Percentiles rank a stretch among this genome's conserved stretches.
phyloP scores from a whole-genome alignment of 2,113 vertebrate genomes.

The Silurus meridionalis region DNA sequence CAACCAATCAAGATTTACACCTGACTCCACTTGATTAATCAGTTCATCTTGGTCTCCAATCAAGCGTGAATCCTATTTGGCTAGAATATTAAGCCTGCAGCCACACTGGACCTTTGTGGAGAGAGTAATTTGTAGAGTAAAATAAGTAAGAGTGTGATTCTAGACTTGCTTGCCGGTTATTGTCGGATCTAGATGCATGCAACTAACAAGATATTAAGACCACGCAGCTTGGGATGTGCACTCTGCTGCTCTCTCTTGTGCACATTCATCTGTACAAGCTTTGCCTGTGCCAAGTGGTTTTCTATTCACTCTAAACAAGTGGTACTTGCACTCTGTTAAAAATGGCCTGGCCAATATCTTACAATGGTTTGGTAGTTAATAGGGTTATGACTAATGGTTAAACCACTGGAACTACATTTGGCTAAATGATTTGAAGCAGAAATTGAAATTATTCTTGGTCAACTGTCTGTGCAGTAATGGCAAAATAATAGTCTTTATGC shows the following conservation, averaged over 20 bases:
- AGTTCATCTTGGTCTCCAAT: slow-evolving; percentile 1
- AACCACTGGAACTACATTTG: not conserved
- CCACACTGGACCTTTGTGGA: not conserved
- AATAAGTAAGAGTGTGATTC: not conserved
- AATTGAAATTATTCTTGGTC: not conserved
- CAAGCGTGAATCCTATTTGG: not conserved
- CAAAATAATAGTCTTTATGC: not conserved
- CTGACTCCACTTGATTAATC: slow-evolving; percentile 14
- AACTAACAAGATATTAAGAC: not conserved
- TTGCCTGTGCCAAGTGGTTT: not conserved
- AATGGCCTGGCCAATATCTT: not conserved
- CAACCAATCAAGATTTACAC: not conserved
- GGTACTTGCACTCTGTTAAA: not conserved
- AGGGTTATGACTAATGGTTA: not conserved
- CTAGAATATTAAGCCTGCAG: not conserved
- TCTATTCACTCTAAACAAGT: not conserved
- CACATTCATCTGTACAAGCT: not conserved
- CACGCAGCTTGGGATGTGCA: not conserved
- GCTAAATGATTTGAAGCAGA: not conserved
- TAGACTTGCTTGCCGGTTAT: not conserved
- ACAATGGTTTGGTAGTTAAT: not conserved
- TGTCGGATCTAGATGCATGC: not conserved
- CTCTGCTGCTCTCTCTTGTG: not conserved
- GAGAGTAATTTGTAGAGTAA: no score
- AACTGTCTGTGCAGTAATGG: not conserved